These are phyloP conservation scores for Corapipo altera DNA, from an alignment of 2,113 vertebrate genomes.

Conservation along the genomic window DNA sequence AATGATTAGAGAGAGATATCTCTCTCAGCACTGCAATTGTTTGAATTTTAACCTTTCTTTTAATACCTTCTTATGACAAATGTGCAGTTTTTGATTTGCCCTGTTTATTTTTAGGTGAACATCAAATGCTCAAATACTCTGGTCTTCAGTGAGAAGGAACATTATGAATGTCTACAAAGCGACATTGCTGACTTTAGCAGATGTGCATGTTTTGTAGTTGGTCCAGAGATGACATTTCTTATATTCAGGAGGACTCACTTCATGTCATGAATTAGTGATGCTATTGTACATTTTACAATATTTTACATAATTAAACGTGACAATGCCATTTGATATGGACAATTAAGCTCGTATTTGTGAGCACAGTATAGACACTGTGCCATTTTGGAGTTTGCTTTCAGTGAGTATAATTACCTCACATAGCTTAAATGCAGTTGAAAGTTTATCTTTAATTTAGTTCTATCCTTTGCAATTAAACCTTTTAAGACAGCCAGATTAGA, in stretches of 20 bases:
- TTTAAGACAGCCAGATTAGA: constrained; percentile 5
- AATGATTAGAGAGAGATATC: background rate
- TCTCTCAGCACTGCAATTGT: background rate
- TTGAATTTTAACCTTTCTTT: background rate
- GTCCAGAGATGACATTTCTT: background rate
- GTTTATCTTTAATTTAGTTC: constrained; percentile 51
- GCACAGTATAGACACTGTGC: background rate
- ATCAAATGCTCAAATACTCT: background rate
- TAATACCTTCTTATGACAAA: background rate
- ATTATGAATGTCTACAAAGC: background rate
- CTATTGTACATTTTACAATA: constrained; percentile 20
- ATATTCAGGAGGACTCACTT: background rate
- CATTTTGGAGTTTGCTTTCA: constrained; percentile 27
- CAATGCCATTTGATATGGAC: constrained; percentile 38
- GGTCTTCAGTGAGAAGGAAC: background rate
- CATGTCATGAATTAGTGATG: background rate
- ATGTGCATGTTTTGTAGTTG: background rate
- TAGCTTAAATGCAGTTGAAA: constrained; percentile 1
- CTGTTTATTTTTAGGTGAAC: background rate
- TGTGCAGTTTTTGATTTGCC: background rate
- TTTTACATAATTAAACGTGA: constrained; percentile 55
- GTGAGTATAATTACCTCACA: background rate
- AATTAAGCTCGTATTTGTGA: constrained; percentile 44
- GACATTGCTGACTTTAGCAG: constrained; percentile 25
- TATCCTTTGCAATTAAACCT: constrained; percentile 24